These are phyloP conservation scores for Craseonycteris thonglongyai DNA, from an alignment of 2,113 vertebrate species.

Conservation along the genomic window DNA sequence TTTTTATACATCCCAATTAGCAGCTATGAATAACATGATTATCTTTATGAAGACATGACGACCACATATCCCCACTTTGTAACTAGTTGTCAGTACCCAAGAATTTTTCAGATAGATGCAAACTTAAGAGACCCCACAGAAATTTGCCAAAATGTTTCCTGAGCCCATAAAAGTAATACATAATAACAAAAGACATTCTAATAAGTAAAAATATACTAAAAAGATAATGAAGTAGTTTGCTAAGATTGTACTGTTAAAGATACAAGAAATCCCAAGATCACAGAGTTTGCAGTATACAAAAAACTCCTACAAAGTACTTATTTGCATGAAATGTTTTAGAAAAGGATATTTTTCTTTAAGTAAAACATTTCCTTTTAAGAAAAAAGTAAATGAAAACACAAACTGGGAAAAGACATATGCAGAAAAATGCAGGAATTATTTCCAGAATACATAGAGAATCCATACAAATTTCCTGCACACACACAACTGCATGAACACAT, in stretches of 20 bases:
- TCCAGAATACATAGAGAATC: background rate
- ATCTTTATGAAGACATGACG: conserved; percentile 2
- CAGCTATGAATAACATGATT: background rate
- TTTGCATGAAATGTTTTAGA: conserved; percentile 2
- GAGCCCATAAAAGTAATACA: background rate
- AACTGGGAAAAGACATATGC: background rate
- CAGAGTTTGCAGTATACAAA: background rate
- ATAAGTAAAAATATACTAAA: conserved; percentile 14
- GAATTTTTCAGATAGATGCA: background rate
- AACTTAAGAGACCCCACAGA: background rate
- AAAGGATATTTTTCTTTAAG: background rate
- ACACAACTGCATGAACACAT: background rate
- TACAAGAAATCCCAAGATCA: background rate
- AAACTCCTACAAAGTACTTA: background rate
- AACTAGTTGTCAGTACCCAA: background rate
- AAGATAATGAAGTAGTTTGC: background rate
- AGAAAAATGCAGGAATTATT: background rate
- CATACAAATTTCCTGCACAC: background rate
- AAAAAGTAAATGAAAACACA: background rate
- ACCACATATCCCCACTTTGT: background rate
- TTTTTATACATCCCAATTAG: background rate
- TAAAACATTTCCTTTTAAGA: background rate
- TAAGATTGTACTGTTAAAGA: background rate
- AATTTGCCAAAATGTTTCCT: background rate
- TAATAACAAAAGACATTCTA: background rate